Percentiles rank a stretch among this genome's conserved stretches.
phyloP scores from a whole-genome alignment of 1,140 invertebrate genomes.

The Eubasilissa regina region DNA sequence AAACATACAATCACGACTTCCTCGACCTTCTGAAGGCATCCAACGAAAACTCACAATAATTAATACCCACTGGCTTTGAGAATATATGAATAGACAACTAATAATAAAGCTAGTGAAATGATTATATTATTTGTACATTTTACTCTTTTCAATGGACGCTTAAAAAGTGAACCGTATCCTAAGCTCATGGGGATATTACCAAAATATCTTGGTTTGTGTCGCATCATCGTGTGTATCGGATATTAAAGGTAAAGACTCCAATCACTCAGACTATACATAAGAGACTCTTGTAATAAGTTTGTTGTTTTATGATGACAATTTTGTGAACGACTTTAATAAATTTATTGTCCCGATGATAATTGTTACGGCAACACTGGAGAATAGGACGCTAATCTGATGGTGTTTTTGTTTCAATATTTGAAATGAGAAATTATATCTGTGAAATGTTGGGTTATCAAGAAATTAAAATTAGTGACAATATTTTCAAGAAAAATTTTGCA shows the following conservation, averaged over 20 bases:
- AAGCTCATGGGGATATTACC: constrained; percentile 15
- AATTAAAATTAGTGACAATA: too few relatives aligned
- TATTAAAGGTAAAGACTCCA: constrained; percentile 22
- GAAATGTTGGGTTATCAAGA: too few relatives aligned
- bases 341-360: neutral
- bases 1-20: constrained; percentile 5
- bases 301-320: constrained; percentile 34
- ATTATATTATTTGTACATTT: constrained; percentile 23
- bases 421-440: neutral
- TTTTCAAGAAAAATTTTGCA: too few relatives aligned
- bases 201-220: neutral
- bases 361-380: constrained; percentile 33
- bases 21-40: constrained; percentile 62
- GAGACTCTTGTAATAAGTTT: constrained; percentile 36
- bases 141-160: constrained; percentile 17
- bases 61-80: constrained; percentile 13
- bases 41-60: constrained; percentile 46
- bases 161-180: constrained; percentile 31
- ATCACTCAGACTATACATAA: constrained; percentile 9
- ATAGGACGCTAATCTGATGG: constrained; percentile 1
- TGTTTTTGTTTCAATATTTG: constrained; percentile 15
- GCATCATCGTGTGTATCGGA: neutral
- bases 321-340: constrained; percentile 26
- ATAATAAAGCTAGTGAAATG: constrained; percentile 25
- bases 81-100: neutral